These are phyloP conservation scores for Pandemis corylana DNA, from an alignment of 2,888 invertebrate species.

Conservation along the genomic window DNA sequence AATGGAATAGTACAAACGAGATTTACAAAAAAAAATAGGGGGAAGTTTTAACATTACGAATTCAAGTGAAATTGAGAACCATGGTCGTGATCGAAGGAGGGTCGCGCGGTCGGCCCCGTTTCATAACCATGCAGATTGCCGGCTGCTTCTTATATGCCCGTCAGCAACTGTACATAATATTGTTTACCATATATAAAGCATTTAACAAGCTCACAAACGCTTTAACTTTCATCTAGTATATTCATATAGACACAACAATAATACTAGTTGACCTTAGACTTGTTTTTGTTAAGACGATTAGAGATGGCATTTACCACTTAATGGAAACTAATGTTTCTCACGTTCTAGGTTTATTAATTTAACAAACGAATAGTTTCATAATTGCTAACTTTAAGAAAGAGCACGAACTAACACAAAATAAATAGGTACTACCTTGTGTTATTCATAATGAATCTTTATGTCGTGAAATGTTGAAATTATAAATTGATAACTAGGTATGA, in stretches of 20 bases:
- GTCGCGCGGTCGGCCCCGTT: conserved; percentile 62
- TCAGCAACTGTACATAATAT: conserved; percentile 1
- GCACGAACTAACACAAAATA: neutral
- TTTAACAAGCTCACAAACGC: neutral
- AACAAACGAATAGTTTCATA: neutral
- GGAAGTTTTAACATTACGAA: conserved; percentile 58
- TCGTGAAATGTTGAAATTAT: neutral
- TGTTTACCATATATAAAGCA: neutral
- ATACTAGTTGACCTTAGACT: neutral
- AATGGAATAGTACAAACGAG: neutral
- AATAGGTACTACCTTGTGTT: neutral
- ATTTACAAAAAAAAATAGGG: conserved; percentile 36
- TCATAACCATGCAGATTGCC: conserved; percentile 60
- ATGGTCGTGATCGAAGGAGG: conserved; percentile 54
- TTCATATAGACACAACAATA: neutral
- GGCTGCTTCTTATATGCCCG: conserved; percentile 53
- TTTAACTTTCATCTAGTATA: neutral
- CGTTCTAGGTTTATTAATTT: neutral
- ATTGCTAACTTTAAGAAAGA: neutral
- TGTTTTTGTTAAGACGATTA: neutral
- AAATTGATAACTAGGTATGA: conserved; percentile 13
- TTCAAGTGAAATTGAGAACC: conserved; percentile 60
- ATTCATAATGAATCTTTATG: neutral
- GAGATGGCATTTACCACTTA: neutral
- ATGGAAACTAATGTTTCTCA: neutral